These are phyloP conservation scores for Benthochromis sp. DNA, from an alignment of 2,113 vertebrate species.

Conservation along the genomic window DNA sequence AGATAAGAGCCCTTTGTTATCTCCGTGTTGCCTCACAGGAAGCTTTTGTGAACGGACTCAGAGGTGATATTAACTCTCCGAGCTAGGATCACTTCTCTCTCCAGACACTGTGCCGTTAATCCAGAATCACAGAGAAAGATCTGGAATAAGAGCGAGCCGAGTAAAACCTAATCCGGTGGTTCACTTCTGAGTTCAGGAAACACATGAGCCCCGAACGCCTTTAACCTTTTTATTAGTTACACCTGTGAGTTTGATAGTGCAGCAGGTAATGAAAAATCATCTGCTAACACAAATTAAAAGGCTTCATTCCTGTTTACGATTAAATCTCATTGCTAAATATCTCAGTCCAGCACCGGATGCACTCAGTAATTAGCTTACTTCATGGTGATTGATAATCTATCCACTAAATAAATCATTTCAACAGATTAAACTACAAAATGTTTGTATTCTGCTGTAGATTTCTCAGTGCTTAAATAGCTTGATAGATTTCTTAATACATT, in stretches of 20 bases:
- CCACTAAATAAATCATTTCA: not conserved
- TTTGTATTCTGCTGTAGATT: not conserved
- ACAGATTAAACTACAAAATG: not conserved
- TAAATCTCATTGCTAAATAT: not conserved
- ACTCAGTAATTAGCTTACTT: not conserved
- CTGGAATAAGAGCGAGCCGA: not conserved
- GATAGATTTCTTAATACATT: not conserved
- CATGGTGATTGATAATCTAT: not conserved
- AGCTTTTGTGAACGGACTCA: not conserved
- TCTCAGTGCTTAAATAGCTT: not conserved
- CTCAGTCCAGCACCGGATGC: not conserved
- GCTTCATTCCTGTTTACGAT: not conserved
- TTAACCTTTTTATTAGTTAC: not conserved
- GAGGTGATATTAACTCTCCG: not conserved
- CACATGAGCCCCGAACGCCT: fast-evolving
- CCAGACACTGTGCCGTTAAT: not conserved
- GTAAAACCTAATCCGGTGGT: not conserved
- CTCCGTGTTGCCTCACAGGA: not conserved
- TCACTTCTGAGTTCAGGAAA: not conserved
- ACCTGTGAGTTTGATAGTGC: not conserved
- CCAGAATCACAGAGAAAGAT: not conserved
- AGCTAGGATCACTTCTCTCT: not conserved
- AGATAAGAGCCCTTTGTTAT: not conserved
- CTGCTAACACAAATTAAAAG: fast-evolving
- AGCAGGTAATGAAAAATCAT: not conserved